Percentiles rank a stretch among this genome's conserved stretches.
These are phyloP conservation scores for Bubo blakistoni DNA, from an alignment of 2,113 vertebrate species.

Conservation along the genomic window DNA sequence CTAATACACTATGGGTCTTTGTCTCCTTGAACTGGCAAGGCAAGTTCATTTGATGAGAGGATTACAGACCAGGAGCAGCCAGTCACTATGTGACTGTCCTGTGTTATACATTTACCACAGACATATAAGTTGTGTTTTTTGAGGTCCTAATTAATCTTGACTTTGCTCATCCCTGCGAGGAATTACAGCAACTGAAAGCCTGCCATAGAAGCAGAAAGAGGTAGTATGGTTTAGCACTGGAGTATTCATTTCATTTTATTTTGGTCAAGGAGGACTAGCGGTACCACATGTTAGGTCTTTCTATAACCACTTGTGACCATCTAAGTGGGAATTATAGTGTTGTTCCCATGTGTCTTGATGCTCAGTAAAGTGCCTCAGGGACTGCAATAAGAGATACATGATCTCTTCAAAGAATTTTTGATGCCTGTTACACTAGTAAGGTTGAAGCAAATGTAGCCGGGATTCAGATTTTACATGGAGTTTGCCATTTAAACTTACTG, in stretches of 20 bases:
- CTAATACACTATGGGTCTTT: background rate
- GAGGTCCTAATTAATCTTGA: background rate
- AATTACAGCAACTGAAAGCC: background rate
- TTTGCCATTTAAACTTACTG: background rate
- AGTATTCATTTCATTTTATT: background rate
- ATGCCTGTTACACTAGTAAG: background rate
- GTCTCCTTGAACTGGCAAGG: background rate
- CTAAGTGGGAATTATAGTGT: background rate
- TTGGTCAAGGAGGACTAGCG: background rate
- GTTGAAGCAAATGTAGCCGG: background rate
- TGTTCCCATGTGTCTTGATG: background rate
- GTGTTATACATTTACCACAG: background rate
- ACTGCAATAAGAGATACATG: rapidly evolving
- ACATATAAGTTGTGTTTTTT: background rate
- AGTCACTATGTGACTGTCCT: rapidly evolving
- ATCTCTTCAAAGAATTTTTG: background rate
- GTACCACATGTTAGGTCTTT: background rate
- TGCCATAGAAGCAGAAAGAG: background rate
- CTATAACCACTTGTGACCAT: background rate
- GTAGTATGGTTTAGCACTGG: background rate
- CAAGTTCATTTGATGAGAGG: background rate
- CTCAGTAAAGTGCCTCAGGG: background rate
- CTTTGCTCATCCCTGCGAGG: background rate
- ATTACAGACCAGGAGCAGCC: background rate
- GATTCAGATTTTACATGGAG: background rate